Conservation (phyloP, 2,797 vertebrate genomes). For the Notamacropus eugenii region DNA sequence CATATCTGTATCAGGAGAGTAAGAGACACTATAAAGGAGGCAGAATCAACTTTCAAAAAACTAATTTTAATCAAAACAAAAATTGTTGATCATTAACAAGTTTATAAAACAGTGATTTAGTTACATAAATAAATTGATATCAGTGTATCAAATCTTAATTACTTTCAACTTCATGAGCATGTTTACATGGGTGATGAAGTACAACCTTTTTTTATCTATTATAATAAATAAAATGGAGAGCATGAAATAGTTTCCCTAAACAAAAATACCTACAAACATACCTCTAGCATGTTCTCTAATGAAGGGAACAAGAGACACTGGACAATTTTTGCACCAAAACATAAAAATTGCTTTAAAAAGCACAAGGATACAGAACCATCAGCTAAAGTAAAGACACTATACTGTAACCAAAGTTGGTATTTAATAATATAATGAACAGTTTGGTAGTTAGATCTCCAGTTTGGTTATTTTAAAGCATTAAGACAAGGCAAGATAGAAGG, state of each 20-base stretch:
- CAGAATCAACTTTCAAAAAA: constrained; percentile 93
- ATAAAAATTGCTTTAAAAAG: constrained; percentile 94
- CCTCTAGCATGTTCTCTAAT: constrained; percentile 92
- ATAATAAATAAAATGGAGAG: constrained; percentile 98
- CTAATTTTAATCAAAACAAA: constrained; percentile 99
- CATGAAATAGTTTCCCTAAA: constrained; percentile 92
- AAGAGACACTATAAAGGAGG: constrained; percentile 84
- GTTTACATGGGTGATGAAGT: constrained; percentile 95
- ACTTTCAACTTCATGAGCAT: constrained; percentile 98
- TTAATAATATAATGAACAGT: constrained; percentile 96
- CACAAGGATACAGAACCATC: constrained; percentile 96
- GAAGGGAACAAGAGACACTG: constrained; percentile 93
- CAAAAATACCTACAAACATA: constrained; percentile 96
- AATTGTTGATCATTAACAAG: constrained; percentile 98
- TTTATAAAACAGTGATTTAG: constrained; percentile 99
- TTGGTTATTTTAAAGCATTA: constrained; percentile 99
- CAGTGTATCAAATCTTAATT: constrained; percentile 99
- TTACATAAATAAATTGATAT: constrained; percentile 99
- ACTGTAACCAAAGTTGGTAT: constrained; percentile 95
- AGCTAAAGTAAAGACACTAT: constrained; percentile 97
- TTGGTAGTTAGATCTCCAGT: constrained; percentile 97
- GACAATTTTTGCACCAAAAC: constrained; percentile 96
- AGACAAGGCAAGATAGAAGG: constrained; percentile 99
- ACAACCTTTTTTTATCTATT: constrained; percentile 96
- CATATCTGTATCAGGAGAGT: constrained; percentile 48